Evolutionary conservation across 2,888 invertebrate species (phyloP).

Genomic region (Euplexia lucipara): DNA sequence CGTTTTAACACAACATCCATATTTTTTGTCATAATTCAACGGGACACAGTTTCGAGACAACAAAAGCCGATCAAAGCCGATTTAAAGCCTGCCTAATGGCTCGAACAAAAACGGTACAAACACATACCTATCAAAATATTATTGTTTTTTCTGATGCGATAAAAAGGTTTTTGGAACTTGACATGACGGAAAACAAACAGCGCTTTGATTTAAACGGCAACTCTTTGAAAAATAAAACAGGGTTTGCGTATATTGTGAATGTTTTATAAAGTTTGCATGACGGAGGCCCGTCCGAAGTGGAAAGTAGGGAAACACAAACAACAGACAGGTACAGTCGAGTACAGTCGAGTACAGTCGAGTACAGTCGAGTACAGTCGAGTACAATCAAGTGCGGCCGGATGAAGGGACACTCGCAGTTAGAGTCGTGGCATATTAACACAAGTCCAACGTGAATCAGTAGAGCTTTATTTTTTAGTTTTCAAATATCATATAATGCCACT

Average conservation of each 20-base stretch:
- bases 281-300: constrained; percentile 1
- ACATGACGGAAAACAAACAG: constrained; percentile 17
- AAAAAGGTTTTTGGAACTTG: constrained; percentile 16
- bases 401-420: constrained; percentile 7
- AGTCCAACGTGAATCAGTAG: no score
- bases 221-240: constrained; percentile 2
- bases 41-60: constrained; percentile 2
- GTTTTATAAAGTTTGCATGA: constrained; percentile 9
- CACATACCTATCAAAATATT: constrained; percentile 5
- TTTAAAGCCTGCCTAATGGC: constrained; percentile 21
- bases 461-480: no score
- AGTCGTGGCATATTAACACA: background rate
- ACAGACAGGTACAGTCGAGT: constrained; percentile 16
- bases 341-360: constrained; percentile 2
- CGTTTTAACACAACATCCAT: background rate
- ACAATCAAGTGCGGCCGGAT: background rate
- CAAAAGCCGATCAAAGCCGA: constrained; percentile 30
- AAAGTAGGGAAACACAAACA: constrained; percentile 16
- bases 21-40: constrained; percentile 18
- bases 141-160: constrained; percentile 21
- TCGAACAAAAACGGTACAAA: constrained; percentile 9
- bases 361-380: constrained; percentile 4
- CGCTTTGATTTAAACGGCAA: constrained; percentile 20
- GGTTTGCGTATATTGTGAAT: constrained; percentile 1
- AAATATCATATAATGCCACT: no score